Percentiles rank a stretch among this genome's conserved stretches.
phyloP scores from a whole-genome alignment of 2,797 vertebrate genomes.

The Uromys caudimaculatus region DNA sequence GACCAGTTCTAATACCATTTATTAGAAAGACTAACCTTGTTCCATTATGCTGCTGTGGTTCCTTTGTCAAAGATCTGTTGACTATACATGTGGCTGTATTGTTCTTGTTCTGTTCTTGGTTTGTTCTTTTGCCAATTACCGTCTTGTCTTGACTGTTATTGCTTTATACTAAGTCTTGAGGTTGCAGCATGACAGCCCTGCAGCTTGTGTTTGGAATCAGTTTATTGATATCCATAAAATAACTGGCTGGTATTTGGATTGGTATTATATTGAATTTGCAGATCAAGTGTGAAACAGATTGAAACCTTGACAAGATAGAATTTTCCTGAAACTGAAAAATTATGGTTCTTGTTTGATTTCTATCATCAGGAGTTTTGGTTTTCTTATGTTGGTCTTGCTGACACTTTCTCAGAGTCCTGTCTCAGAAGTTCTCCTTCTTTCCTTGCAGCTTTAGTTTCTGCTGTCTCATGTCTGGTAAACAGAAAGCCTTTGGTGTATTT shows the following conservation, averaged over 20 bases:
- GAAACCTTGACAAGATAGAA: not conserved
- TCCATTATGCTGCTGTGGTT: not conserved
- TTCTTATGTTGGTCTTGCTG: not conserved
- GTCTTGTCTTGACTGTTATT: not conserved
- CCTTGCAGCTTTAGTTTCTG: not conserved
- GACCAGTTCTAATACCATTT: not conserved
- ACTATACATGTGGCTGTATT: not conserved
- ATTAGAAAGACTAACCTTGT: not conserved
- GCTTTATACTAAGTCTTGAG: not conserved
- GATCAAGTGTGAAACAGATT: not conserved
- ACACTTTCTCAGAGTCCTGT: not conserved
- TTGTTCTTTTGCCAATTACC: not conserved
- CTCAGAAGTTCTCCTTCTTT: not conserved
- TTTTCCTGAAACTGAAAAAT: not conserved
- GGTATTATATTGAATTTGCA: not conserved
- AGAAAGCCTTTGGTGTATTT: not conserved
- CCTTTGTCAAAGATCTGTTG: not conserved
- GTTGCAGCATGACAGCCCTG: not conserved
- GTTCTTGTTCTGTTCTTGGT: not conserved
- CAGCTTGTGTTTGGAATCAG: not conserved
- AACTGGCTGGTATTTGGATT: not conserved
- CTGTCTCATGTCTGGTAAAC: not conserved
- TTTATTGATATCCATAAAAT: not conserved
- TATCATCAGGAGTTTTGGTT: not conserved
- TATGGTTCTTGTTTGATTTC: not conserved